Evolutionary conservation across 2,113 vertebrate species (phyloP), one percentile per base, ranked within the genome.

Genomic region (Oreochromis aureus): DNA sequence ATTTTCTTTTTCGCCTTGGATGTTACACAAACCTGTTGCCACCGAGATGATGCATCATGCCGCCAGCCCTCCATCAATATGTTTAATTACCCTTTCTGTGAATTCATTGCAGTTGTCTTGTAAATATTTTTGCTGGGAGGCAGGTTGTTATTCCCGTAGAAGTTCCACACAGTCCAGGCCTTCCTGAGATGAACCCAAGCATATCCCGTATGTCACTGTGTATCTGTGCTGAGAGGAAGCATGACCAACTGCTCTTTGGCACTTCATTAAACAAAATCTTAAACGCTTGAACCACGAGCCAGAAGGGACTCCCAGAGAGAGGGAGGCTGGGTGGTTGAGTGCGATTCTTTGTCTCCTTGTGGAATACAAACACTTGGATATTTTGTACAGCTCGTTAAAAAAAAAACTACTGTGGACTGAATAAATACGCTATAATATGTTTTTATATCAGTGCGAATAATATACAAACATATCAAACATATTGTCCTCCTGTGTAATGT

Each of bases 181-280:
- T 90, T 94, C 82, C 90, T 93, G 93, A 94, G 95, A 96, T 95
- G 95, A 94, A 96, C 90, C 94, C 94, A 86, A 91, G 95, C 94
- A 93, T 95, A 44, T 93, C 94, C 80, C 63, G 19, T 6, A 53
- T 94, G 95, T 96, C 95, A 88, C 84, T 93, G 89, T 81, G 90
- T 93, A 90, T 95, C 93, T 94, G 90, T 89, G 90, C 81, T 93
- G 95, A 95, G 85, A 90, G 91, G 94, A 95, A 94, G 89, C 95
- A 95, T 91, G 91, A 91, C 44, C 89, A n/a, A 53, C 90, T 92
- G 89, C 84, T 80, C 81, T 90, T 51, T 92, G 93, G 92, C 92
- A 92, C 90, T 89, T 91, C 93, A 92, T 93, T 92, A 90, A 94
- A 92, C 89, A 92, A 90, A 89, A 82, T 89, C 54, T 58, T 51